Evolutionary conservation across 2,797 vertebrate genomes (phyloP).

Genomic region (Pipistrellus kuhlii): DNA sequence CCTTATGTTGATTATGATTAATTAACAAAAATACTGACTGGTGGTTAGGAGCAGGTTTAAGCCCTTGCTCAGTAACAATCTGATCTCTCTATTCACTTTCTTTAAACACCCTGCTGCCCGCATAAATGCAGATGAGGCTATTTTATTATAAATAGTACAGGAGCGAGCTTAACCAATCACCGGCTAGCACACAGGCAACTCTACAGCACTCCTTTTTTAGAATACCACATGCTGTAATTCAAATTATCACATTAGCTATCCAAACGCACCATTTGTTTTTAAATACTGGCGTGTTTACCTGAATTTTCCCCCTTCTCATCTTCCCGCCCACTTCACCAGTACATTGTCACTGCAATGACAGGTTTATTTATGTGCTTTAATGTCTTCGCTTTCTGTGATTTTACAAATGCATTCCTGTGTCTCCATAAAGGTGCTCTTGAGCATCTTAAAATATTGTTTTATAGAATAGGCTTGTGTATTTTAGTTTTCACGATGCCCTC

Average conservation of each 20-base stretch:
- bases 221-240: conserved; percentile 80
- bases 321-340: conserved; percentile 55
- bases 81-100: conserved; percentile 50
- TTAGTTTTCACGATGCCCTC: conserved; percentile 23
- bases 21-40: conserved; percentile 56
- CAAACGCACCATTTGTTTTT: conserved; percentile 81
- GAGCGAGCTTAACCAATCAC: conserved; percentile 75
- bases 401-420: conserved; percentile 56
- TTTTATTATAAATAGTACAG: conserved; percentile 56
- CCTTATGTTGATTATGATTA: conserved; percentile 45
- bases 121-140: conserved; percentile 26
- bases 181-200: conserved; percentile 64
- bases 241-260: conserved; percentile 80
- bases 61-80: conserved; percentile 53
- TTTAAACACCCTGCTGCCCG: conserved; percentile 44
- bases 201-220: conserved; percentile 74
- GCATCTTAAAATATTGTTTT: conserved; percentile 60
- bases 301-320: conserved; percentile 63
- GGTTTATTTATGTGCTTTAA: conserved; percentile 73
- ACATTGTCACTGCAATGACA: conserved; percentile 73
- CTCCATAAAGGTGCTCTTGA: conserved; percentile 59
- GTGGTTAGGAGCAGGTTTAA: conserved; percentile 52
- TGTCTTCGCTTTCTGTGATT: conserved; percentile 62
- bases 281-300: conserved; percentile 79
- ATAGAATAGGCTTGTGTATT: not conserved